Percentiles rank a stretch among this genome's conserved stretches.
Evolutionary conservation across 2,888 invertebrate species (phyloP).

Genomic region (Epinotia nisella): DNA sequence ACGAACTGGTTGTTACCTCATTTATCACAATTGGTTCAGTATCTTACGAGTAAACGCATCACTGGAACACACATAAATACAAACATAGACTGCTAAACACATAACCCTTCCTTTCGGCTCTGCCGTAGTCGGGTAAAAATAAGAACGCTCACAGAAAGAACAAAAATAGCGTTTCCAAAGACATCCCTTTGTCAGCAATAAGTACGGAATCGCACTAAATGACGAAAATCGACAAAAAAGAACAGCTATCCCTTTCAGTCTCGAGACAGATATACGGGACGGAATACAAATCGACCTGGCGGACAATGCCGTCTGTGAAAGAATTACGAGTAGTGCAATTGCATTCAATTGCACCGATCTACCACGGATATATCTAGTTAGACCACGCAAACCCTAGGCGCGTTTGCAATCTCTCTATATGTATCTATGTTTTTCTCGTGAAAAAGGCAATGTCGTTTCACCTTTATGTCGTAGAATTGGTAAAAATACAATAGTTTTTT

Average conservation of each 20-base stretch:
- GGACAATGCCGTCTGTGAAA: conserved; percentile 34
- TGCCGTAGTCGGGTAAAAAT: not conserved
- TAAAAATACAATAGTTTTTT: too few species aligned
- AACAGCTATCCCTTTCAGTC: conserved; percentile 27
- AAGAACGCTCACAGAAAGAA: not conserved
- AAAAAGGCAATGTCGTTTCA: too few species aligned
- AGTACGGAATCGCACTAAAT: conserved; percentile 26
- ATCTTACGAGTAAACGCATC: too few species aligned
- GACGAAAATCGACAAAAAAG: conserved; percentile 38
- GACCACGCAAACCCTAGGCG: not conserved
- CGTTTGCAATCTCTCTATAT: not conserved
- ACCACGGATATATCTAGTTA: not conserved
- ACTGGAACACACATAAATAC: too few species aligned
- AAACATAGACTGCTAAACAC: too few species aligned
- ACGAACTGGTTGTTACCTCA: too few species aligned
- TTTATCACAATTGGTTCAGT: too few species aligned
- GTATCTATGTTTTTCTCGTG: not conserved
- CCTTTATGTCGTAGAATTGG: too few species aligned
- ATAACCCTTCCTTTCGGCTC: too few species aligned
- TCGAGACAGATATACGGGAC: conserved; percentile 34
- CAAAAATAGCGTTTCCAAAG: conserved; percentile 1
- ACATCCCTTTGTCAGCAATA: conserved; percentile 25
- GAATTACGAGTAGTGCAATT: conserved; percentile 43
- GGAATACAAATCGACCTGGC: conserved; percentile 33
- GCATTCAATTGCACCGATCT: conserved; percentile 34